Evolutionary conservation across 2,888 invertebrate species (phyloP), one percentile per base, ranked within the genome.

Genomic region (Xylota segnis): DNA sequence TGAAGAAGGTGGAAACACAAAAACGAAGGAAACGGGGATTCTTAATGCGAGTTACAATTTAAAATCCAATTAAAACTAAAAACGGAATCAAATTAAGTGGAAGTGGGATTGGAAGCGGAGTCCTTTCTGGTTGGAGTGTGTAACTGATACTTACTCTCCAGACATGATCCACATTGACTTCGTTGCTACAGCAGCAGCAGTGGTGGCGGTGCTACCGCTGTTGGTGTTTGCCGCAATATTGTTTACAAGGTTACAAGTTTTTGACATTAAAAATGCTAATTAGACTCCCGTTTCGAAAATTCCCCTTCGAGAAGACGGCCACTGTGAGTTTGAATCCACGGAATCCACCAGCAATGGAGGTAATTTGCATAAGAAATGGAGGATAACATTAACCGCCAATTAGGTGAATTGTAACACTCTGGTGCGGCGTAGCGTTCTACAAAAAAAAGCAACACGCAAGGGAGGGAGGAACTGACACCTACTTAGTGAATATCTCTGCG

Each of bases 341-440:
- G 76, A 82, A 74, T 79, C 86, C 82, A 68, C 76, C 43, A 79
- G 86, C 75, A 83, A 65, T 70, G 87, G 81, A 82, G 65, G 71
- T 88, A 87, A 88, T 88, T 89, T 89, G 88, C 89, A 89, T 87
- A 84, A 71, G 87, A 87, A 87, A 84, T 90, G 88, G 90, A 90
- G 90, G 90, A 90, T 91, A 91, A 91, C 92, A 90, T 90, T 90
- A 90, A 90, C 89, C 89, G 91, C 91, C 92, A 92, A 92, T 92
- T 92, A 92, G 92, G 91, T 90, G 90, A 90, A 91, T 91, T 91
- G 92, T 91, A 91, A 90, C 90, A 90, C 89, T 88, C 88, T 88
- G 88, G 88, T 86, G 89, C 89, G 89, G 88, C 87, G 77, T 88
- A 87, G 87, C 83, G 76, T 68, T 56, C 37, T 61, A 52, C 59